Base-by-base conservation (phyloP, 2,113 vertebrate species). In the Puma concolor region DNA sequence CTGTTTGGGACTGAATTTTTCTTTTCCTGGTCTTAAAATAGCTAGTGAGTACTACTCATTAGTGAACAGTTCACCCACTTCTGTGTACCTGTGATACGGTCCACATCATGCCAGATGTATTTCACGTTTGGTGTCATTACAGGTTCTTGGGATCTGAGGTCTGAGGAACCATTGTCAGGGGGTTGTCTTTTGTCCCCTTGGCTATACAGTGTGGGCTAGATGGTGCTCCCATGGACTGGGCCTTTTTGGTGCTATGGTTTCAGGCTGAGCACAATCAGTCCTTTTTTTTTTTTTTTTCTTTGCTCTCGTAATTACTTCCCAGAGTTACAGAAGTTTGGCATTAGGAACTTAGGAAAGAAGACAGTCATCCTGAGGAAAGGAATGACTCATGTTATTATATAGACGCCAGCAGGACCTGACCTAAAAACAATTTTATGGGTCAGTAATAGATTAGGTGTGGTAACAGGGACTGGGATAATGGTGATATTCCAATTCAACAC, bases 191-290 rank as follows among this genome's bases (percentile, higher is more conserved):
- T 48, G 36, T 60, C 21, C n/a, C 38, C 19, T 3, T 64, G 41
- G 66, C 12, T 63, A 17, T 77, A 64, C 6, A 83, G n/a, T 6
- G 5, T 6, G 14, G 25, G 25, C 74, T 15, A 60, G 11, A 11
- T 0, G 11, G 15, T 3, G 4, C 7, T 19, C 14, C 11, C 13
- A 17, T 12, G 7, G 33, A 6, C 5, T 13, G 10, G 2, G 16
- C 10, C 79, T 25, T 60, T 76, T 52, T 31, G 5, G 13, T 88
- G 33, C 33, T 74, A 9, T 2, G 29, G 54, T 66, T 94, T 36
- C n/a, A 31, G 71, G 8, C 41, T 84, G n/a, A 80, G 44, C 17
- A 23, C 33, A 27, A 63, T 57, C 36, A 8, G 27, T 57, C 14
- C 33, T 23, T 69, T 64, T 48, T 64, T 36, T 36, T 36, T 36